phyloP scores from a whole-genome alignment of 2,113 vertebrate species.

The Spheniscus mendiculus region DNA sequence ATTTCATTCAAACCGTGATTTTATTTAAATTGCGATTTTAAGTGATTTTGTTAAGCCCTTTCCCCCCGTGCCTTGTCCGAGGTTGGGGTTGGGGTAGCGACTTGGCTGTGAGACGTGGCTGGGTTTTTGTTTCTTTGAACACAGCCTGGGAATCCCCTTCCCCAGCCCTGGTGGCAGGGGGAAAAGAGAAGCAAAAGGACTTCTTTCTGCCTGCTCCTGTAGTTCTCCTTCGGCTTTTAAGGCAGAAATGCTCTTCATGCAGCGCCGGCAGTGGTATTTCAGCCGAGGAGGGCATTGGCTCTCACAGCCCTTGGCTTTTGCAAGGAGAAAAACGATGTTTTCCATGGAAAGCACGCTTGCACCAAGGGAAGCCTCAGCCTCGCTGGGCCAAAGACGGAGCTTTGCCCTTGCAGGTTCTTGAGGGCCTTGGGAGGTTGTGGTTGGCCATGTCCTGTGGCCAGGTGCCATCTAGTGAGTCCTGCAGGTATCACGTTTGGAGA shows the following conservation, averaged over 20 bases:
- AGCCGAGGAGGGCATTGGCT: rapidly evolving
- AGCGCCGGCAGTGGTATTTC: rapidly evolving
- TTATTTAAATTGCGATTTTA: neutral
- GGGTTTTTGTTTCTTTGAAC: neutral
- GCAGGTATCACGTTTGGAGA: too few relatives aligned
- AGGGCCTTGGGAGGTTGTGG: too few relatives aligned
- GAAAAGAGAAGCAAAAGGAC: neutral
- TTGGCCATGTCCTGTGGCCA: too few relatives aligned
- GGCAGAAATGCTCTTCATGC: neutral
- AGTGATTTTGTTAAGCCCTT: neutral
- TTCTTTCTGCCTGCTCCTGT: neutral
- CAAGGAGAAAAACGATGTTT: neutral
- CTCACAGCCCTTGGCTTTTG: neutral
- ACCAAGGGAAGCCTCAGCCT: neutral
- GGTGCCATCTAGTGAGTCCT: too few relatives aligned
- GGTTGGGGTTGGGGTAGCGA: rapidly evolving
- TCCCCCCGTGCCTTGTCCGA: rapidly evolving
- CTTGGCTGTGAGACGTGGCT: rapidly evolving
- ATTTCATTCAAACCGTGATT: too few relatives aligned
- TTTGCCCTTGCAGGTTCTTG: too few relatives aligned
- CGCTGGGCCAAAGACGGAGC: rapidly evolving
- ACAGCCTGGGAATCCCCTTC: neutral
- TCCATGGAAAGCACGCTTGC: rapidly evolving
- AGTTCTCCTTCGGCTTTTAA: neutral
- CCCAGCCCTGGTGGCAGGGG: neutral